Base-by-base conservation (phyloP, 2,888 invertebrate genomes). In the Cremastinae sp. region DNA sequence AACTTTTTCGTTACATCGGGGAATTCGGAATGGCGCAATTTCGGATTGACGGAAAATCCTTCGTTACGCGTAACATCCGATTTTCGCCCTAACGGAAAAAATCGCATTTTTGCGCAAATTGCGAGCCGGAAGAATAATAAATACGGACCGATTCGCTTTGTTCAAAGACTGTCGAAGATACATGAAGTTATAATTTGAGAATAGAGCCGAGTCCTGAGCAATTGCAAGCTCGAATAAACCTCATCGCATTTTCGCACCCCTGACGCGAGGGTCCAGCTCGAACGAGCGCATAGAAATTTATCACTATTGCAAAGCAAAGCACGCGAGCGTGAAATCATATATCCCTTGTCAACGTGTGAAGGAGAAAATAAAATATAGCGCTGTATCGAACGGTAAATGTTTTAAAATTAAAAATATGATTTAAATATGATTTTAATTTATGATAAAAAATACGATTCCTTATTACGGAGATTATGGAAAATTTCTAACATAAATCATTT, bases 1-100 rank as follows among this genome's bases (percentile, higher is more conserved):
- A 66, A 51, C 28, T 28, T 28, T 28, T 28, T 74, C 20, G 41
- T 28, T 12, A 28, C n/a, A 58, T 22, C 36, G 53, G 53, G 62
- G 54, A 66, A 75, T 56, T 81, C 78, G 75, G 75, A 74, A 75
- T 65, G 62, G 73, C 78, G 78, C 79, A 79, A 83, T 82, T 79
- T 77, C 79, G 69, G 49, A 5, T 28, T 34, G 47, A 58, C 51
- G 10, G 36, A 71, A 62, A 34, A 41, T 45, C 20, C 16, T 2
- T 2, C n/a, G 61, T 59, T 8, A 51, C 51, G 54, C 36, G 34
- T 38, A 74, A 69, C 36, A 61, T 71, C 49, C 47, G n/a, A 47
- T 49, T 16, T 47, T 49, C 47, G 45, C 36, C 22, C 22, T 14
- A 47, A 16, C 59, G 38, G 2, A 28, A 3, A 28, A 28, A 28